These are phyloP conservation scores for Drosophila pseudoananassae DNA, from an alignment of 1,140 invertebrate species.

Conservation along the genomic window DNA sequence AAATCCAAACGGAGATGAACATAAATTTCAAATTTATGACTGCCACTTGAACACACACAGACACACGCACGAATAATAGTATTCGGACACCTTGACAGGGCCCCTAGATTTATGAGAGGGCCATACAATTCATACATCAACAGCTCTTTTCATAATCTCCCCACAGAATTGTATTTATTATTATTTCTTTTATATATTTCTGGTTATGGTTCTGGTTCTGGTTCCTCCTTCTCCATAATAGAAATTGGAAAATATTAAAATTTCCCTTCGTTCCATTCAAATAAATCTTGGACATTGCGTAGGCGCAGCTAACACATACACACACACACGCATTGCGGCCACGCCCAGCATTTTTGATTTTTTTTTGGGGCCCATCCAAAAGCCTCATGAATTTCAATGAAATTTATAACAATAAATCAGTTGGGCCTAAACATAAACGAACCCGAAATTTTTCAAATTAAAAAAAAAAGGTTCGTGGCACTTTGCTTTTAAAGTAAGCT, in stretches of 20 bases:
- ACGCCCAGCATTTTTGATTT: constrained; percentile 30
- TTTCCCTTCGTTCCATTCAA: constrained; percentile 67
- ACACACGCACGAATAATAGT: constrained; percentile 5
- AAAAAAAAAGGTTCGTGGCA: constrained; percentile 31
- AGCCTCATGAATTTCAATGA: constrained; percentile 56
- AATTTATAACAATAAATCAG: constrained; percentile 59
- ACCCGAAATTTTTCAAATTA: neutral
- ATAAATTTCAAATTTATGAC: constrained; percentile 77
- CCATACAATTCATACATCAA: constrained; percentile 71
- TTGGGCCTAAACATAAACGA: constrained; percentile 16
- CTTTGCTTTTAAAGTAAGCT: neutral
- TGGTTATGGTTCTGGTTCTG: neutral
- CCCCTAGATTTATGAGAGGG: constrained; percentile 68
- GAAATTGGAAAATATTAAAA: constrained; percentile 70
- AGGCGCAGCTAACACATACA: constrained; percentile 41
- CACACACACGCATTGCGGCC: constrained; percentile 34
- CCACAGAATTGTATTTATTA: constrained; percentile 55
- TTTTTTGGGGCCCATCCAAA: constrained; percentile 37
- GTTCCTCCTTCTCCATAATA: constrained; percentile 17
- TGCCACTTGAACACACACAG: constrained; percentile 62
- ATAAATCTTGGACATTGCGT: constrained; percentile 64
- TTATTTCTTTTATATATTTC: constrained; percentile 43
- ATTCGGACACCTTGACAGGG: constrained; percentile 56
- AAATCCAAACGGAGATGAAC: constrained; percentile 55
- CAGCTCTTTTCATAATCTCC: constrained; percentile 75